These are phyloP conservation scores for Erythrolamprus reginae DNA, from an alignment of 2,113 vertebrate species.

Conservation along the genomic window DNA sequence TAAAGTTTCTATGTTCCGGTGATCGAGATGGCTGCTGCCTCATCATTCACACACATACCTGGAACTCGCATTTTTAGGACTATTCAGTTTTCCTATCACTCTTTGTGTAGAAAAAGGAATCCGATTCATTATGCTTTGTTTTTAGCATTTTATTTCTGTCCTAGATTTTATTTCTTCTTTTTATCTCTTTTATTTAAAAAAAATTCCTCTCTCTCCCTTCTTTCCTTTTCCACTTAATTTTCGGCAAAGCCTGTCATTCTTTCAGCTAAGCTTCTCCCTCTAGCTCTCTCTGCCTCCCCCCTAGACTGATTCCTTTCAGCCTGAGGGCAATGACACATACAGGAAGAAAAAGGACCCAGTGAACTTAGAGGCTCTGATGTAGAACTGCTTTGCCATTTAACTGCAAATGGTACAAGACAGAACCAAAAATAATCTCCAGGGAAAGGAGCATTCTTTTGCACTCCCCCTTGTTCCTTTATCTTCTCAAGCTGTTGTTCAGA, in stretches of 20 bases:
- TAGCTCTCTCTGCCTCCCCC: background rate
- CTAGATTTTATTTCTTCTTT: background rate
- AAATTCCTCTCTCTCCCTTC: background rate
- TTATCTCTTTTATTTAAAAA: background rate
- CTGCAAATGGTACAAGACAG: constrained; percentile 8
- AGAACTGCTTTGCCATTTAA: background rate
- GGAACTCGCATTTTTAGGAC: no score
- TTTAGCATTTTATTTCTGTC: background rate
- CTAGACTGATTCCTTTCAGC: background rate
- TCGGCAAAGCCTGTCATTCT: background rate
- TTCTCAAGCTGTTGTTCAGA: background rate
- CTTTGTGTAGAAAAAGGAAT: background rate
- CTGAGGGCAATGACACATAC: background rate
- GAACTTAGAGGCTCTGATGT: background rate
- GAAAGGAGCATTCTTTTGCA: background rate
- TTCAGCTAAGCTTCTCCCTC: background rate
- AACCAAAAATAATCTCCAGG: background rate
- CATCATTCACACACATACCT: no score
- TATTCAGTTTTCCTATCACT: background rate
- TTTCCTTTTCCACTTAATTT: background rate
- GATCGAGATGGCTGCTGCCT: no score
- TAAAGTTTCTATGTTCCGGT: no score
- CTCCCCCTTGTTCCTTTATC: background rate
- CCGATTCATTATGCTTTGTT: background rate
- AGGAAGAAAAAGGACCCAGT: background rate